phyloP scores from a whole-genome alignment of 1,140 invertebrate genomes.

The Rhopalosiphum maidis region DNA sequence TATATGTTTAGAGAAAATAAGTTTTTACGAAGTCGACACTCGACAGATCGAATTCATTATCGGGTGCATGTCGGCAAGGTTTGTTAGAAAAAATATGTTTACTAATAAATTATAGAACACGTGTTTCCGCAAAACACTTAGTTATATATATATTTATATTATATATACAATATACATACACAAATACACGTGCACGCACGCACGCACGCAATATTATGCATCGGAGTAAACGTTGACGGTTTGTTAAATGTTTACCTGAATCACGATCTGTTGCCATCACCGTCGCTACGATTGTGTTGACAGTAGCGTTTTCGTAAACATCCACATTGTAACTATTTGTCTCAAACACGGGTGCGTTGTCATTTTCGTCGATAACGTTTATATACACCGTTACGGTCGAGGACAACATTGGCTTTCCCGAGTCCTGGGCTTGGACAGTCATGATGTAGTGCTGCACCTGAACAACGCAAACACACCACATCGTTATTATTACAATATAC shows the following conservation, averaged over 20 bases:
- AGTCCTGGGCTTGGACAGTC: constrained; percentile 89
- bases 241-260: constrained; percentile 71
- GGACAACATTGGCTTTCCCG: constrained; percentile 84
- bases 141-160: background rate
- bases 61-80: background rate
- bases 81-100: constrained; percentile 1
- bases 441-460: constrained; percentile 94
- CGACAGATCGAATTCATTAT: background rate
- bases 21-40: background rate
- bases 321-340: constrained; percentile 87
- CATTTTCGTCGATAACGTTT: constrained; percentile 93
- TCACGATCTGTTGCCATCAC: constrained; percentile 90
- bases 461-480: constrained; percentile 60
- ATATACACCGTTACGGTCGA: constrained; percentile 91
- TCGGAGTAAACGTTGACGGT: background rate
- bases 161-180: background rate
- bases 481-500: constrained; percentile 28
- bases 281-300: constrained; percentile 79
- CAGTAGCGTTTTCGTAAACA: constrained; percentile 83
- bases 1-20: background rate
- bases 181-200: too few species aligned
- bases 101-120: constrained; percentile 16
- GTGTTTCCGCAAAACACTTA: constrained; percentile 1
- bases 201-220: background rate
- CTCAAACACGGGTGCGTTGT: constrained; percentile 92